These are phyloP conservation scores for Cabera pusaria DNA, from an alignment of 2,888 invertebrate genomes.

Conservation along the genomic window DNA sequence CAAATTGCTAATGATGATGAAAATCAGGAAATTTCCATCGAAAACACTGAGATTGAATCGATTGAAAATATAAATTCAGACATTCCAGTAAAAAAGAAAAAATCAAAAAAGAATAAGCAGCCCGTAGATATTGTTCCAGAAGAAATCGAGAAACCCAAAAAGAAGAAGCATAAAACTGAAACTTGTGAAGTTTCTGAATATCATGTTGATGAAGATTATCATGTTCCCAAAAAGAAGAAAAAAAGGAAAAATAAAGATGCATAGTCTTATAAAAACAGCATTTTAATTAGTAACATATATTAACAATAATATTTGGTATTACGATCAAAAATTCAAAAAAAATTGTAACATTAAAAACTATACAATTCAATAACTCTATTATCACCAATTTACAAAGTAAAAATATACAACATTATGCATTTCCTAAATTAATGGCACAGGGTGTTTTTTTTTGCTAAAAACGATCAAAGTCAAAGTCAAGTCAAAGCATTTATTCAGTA, in stretches of 20 bases:
- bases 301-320: too few species aligned
- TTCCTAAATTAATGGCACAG: too few species aligned
- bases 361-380: too few species aligned
- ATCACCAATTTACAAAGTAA: too few species aligned
- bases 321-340: too few species aligned
- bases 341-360: too few species aligned
- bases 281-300: too few species aligned
- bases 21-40: slow-evolving; percentile 4
- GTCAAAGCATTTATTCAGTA: too few species aligned
- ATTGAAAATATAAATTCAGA: slow-evolving; percentile 21
- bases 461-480: too few species aligned
- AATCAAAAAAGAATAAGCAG: slow-evolving; percentile 36
- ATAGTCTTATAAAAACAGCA: too few species aligned
- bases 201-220: slow-evolving; percentile 33
- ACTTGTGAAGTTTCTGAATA: slow-evolving; percentile 15
- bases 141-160: slow-evolving; percentile 33
- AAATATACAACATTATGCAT: too few species aligned
- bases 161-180: slow-evolving; percentile 38
- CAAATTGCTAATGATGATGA: slow-evolving; percentile 1
- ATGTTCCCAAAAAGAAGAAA: slow-evolving; percentile 63
- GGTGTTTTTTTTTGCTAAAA: too few species aligned
- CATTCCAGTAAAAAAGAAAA: slow-evolving; percentile 31
- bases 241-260: slow-evolving; percentile 57
- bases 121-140: slow-evolving; percentile 24
- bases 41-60: slow-evolving; percentile 9